phyloP scores from a whole-genome alignment of 1,140 invertebrate genomes.

The Pomacea maculata region DNA sequence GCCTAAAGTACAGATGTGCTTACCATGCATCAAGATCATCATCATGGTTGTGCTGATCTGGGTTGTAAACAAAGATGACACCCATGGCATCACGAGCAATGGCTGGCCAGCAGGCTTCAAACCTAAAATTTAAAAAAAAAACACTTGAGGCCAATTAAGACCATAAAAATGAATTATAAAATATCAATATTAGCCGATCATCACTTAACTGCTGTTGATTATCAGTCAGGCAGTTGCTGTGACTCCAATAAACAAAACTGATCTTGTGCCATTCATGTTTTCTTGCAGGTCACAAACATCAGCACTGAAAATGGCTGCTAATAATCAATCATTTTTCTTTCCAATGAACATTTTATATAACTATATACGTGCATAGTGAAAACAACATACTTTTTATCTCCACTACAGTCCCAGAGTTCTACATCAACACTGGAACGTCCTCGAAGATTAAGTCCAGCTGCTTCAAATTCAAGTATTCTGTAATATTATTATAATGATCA shows the following conservation, averaged over 20 bases:
- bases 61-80: slow-evolving; percentile 79
- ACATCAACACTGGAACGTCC: slow-evolving; percentile 70
- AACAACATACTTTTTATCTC: slow-evolving; percentile 72
- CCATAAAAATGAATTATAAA: background rate
- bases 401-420: slow-evolving; percentile 79
- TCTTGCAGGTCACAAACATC: too few relatives aligned
- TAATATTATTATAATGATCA: slow-evolving; percentile 18
- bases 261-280: too few relatives aligned
- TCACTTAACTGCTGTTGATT: background rate
- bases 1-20: slow-evolving; percentile 5
- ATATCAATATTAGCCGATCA: background rate
- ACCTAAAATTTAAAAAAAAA: slow-evolving; percentile 66
- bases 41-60: slow-evolving; percentile 69
- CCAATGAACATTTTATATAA: too few relatives aligned
- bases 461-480: slow-evolving; percentile 78
- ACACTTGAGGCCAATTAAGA: slow-evolving; percentile 36
- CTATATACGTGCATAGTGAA: too few relatives aligned
- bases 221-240: too few relatives aligned
- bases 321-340: too few relatives aligned
- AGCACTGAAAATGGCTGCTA: too few relatives aligned
- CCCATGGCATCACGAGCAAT: slow-evolving; percentile 76
- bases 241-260: too few relatives aligned
- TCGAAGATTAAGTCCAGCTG: slow-evolving; percentile 66
- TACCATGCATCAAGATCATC: slow-evolving; percentile 76
- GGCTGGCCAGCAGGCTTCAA: slow-evolving; percentile 81